Conservation (phyloP, 2,113 vertebrate genomes). For the Indicator indicator region DNA sequence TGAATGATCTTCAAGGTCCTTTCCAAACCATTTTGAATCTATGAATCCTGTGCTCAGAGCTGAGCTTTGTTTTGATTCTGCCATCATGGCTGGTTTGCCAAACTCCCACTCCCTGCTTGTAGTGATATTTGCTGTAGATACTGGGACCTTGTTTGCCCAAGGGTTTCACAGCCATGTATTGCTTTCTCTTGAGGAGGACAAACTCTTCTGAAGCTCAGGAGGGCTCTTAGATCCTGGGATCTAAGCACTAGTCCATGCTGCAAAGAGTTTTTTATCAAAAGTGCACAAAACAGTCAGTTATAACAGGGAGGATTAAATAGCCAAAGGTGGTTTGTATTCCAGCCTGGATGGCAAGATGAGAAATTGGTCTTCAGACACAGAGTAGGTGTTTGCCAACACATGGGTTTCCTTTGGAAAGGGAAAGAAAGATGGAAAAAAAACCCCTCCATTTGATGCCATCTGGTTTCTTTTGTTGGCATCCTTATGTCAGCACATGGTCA, state of each 20-base stretch:
- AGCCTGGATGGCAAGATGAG: background rate
- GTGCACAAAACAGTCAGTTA: fast-evolving
- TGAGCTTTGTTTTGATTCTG: background rate
- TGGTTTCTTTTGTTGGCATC: background rate
- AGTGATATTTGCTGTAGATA: background rate
- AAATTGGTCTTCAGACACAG: background rate
- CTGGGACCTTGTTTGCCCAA: background rate
- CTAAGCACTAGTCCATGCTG: fast-evolving
- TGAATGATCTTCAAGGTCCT: no score
- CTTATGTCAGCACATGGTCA: background rate
- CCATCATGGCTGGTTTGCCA: fast-evolving
- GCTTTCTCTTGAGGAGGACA: background rate
- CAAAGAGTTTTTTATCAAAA: background rate
- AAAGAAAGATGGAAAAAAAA: background rate
- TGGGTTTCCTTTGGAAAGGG: background rate
- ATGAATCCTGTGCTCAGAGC: no score
- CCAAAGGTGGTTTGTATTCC: background rate
- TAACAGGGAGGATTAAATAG: background rate
- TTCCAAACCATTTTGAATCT: no score
- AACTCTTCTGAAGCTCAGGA: background rate
- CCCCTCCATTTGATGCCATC: background rate
- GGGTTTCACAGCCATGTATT: fast-evolving
- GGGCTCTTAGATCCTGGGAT: fast-evolving
- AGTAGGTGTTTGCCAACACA: background rate
- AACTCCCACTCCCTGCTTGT: background rate